These are phyloP conservation scores for Pyrocephalus nanus DNA, from an alignment of 2,797 vertebrate species.

Conservation along the genomic window DNA sequence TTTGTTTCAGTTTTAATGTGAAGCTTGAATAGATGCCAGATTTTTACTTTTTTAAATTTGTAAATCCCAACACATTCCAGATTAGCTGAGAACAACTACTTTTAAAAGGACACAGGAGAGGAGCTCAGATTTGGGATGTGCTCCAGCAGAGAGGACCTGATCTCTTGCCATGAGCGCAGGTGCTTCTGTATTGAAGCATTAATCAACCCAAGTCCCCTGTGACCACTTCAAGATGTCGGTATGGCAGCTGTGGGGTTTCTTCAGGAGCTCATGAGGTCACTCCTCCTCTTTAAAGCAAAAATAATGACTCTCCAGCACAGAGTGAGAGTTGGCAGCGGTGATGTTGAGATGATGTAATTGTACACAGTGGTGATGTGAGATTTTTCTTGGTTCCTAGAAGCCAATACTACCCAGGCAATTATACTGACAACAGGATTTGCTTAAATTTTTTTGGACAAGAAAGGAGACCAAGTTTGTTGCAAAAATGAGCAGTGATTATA, in stretches of 20 bases:
- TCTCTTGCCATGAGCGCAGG: conserved; percentile 11
- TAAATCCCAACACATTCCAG: not conserved
- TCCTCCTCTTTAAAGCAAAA: conserved; percentile 17
- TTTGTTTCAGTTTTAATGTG: conserved; percentile 17
- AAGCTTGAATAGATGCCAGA: not conserved
- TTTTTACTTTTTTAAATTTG: not conserved
- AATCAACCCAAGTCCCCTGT: conserved; percentile 9
- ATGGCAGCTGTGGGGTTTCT: conserved; percentile 40
- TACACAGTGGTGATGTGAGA: conserved; percentile 52
- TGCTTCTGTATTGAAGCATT: conserved; percentile 32
- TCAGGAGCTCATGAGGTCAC: conserved; percentile 53
- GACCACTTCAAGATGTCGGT: not conserved
- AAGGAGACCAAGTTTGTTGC: not conserved
- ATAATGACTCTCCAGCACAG: conserved; percentile 21
- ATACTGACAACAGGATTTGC: conserved; percentile 27
- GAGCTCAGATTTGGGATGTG: not conserved
- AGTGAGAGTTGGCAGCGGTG: conserved; percentile 44
- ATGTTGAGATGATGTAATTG: conserved; percentile 55
- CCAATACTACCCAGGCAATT: conserved; percentile 40
- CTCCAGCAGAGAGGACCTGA: not conserved
- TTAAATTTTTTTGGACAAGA: conserved; percentile 28
- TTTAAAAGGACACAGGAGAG: not conserved
- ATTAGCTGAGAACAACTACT: not conserved
- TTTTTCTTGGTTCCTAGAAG: conserved; percentile 62
- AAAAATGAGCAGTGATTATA: not conserved